Conservation (phyloP, 2,113 vertebrate genomes). For the Rousettus leschenaultii region DNA sequence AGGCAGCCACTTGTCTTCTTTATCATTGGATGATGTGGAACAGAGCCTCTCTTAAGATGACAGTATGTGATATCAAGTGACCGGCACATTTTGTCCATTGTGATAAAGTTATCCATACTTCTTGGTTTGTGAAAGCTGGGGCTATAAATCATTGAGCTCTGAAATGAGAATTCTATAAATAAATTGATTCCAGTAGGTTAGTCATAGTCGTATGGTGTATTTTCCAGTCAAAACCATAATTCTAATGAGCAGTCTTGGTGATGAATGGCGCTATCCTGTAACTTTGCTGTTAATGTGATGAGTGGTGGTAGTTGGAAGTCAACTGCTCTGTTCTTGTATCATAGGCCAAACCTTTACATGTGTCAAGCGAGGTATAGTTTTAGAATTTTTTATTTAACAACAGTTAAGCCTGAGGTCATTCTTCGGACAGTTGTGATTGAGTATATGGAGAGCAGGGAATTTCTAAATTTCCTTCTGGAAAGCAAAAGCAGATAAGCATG, state of each 20-base stretch:
- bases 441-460: background rate
- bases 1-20: background rate
- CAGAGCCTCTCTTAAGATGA: background rate
- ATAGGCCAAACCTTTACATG: conserved; percentile 35
- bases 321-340: background rate
- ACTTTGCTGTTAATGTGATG: conserved; percentile 26
- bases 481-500: conserved; percentile 15
- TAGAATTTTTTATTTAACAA: conserved; percentile 4
- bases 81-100: background rate
- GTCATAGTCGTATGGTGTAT: background rate
- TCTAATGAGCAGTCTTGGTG: conserved; percentile 40
- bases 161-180: conserved; percentile 46
- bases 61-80: background rate
- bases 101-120: conserved; percentile 33
- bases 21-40: background rate
- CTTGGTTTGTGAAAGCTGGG: background rate
- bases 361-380: conserved; percentile 31
- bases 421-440: background rate
- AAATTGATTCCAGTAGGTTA: conserved; percentile 52
- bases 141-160: conserved; percentile 42
- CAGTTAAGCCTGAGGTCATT: conserved; percentile 47
- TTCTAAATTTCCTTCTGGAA: conserved; percentile 44
- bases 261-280: background rate
- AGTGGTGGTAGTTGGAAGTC: background rate
- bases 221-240: conserved; percentile 30